Conservation (phyloP, 2,888 invertebrate genomes). For the Cheilosia pagana region DNA sequence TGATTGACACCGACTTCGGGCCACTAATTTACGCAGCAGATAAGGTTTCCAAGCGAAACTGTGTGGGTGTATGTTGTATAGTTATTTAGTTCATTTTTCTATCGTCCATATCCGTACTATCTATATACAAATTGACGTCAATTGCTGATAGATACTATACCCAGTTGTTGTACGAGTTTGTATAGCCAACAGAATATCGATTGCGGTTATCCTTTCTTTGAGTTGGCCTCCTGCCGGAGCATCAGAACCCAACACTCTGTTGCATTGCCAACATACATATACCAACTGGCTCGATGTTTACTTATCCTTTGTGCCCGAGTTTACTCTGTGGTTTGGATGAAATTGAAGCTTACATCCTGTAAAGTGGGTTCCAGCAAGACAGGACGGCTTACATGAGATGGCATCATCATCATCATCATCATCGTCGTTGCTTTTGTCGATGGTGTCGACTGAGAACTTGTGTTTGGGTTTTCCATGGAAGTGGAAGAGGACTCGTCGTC, state of each 20-base stretch:
- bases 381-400: slow-evolving; percentile 44
- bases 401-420: slow-evolving; percentile 17
- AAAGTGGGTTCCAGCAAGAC: slow-evolving; percentile 37
- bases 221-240: slow-evolving; percentile 2
- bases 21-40: slow-evolving; percentile 57
- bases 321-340: slow-evolving; percentile 48
- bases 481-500: not conserved
- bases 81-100: slow-evolving; percentile 14
- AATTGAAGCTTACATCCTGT: slow-evolving; percentile 67
- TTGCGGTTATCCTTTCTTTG: slow-evolving; percentile 53
- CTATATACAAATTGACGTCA: slow-evolving; percentile 56
- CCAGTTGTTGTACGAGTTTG: slow-evolving; percentile 1
- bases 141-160: slow-evolving; percentile 45
- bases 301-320: slow-evolving; percentile 45
- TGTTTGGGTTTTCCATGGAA: slow-evolving; percentile 13
- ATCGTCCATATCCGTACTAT: not conserved
- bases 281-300: slow-evolving; percentile 46
- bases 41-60: slow-evolving; percentile 20
- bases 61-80: not conserved
- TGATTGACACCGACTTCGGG: slow-evolving; percentile 53
- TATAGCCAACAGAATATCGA: slow-evolving; percentile 60
- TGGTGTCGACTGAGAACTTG: slow-evolving; percentile 45
- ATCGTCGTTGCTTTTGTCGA: not conserved
- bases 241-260: slow-evolving; percentile 40
- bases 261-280: slow-evolving; percentile 42